Evolutionary conservation across 2,888 invertebrate species (phyloP), one percentile per base, ranked within the genome.

Genomic region (Rambutsinella grinnellia): DNA sequence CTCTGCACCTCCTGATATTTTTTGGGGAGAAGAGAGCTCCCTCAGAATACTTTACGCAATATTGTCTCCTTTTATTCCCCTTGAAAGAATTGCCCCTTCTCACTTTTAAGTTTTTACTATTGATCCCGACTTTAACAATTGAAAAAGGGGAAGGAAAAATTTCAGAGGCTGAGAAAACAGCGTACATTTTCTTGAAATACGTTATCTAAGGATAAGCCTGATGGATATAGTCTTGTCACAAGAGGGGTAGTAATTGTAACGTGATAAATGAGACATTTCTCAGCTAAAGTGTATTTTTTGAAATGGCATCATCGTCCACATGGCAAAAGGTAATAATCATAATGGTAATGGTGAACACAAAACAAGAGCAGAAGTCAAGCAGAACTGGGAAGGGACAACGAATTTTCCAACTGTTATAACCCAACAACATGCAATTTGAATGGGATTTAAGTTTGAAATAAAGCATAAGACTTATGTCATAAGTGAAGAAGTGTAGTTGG

Each of bases 161-260:
- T n/a, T n/a, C n/a, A n/a, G 17, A 49, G 27, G 36, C 44, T 15
- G 65, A 47, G 24, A 51, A 27, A 51, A n/a, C 24, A 24, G 49
- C 10, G 26, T 13, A n/a, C 27, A 21, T 56, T 56, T 19, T 61
- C 36, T 60, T 60, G 46, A 23, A 56, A 54, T 13, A 36, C 36
- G 36, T 36, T 36, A 5, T 36, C 13, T 36, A 36, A 36, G 19
- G 56, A 51, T 71, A 71, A 71, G 62, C 70, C 54, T 71, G 70
- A 71, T 63, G 70, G 57, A 71, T 71, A 61, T 51, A 24, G 56
- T 6, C 46, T 51, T 58, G 68, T 58, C 57, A 58, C 28, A 24
- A 24, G 67, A 51, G 49, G 36, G 53, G 36, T 19, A 62, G 65
- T 19, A 65, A 54, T 54, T 36, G 21, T n/a, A 47, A 63, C 63